phyloP scores from a whole-genome alignment of 2,113 vertebrate genomes.

The Seriola aureovittata region DNA sequence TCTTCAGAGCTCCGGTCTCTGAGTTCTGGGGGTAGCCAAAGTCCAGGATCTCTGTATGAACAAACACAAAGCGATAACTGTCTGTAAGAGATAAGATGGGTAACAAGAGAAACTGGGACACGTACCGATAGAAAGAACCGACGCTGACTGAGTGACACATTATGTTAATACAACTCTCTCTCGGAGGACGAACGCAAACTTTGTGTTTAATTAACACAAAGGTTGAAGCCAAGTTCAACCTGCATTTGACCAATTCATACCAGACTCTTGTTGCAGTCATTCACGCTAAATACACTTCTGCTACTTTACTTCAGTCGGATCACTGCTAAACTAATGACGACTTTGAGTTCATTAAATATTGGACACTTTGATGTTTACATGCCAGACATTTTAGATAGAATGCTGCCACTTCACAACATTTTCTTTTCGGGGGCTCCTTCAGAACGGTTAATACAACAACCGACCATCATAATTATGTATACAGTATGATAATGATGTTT shows the following conservation, averaged over 20 bases:
- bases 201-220: not conserved
- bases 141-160: not conserved
- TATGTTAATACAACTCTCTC: not conserved
- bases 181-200: not conserved
- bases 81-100: slow-evolving; percentile 28
- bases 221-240: not conserved
- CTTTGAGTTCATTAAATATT: not conserved
- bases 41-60: slow-evolving; percentile 94
- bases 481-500: not conserved
- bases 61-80: slow-evolving; percentile 52
- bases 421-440: too few species aligned
- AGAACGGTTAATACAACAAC: not conserved
- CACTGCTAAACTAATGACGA: not conserved
- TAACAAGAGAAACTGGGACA: not conserved
- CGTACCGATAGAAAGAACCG: not conserved
- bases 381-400: too few species aligned
- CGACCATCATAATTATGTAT: not conserved
- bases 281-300: not conserved
- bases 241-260: not conserved
- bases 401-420: too few species aligned
- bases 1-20: slow-evolving; percentile 98
- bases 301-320: not conserved
- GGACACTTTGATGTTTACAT: too few species aligned
- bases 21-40: slow-evolving; percentile 99
- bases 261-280: too few species aligned